Percentiles rank a stretch among this genome's conserved stretches.
phyloP scores from a whole-genome alignment of 2,888 invertebrate genomes.

The Oegoconia quadripuncta region DNA sequence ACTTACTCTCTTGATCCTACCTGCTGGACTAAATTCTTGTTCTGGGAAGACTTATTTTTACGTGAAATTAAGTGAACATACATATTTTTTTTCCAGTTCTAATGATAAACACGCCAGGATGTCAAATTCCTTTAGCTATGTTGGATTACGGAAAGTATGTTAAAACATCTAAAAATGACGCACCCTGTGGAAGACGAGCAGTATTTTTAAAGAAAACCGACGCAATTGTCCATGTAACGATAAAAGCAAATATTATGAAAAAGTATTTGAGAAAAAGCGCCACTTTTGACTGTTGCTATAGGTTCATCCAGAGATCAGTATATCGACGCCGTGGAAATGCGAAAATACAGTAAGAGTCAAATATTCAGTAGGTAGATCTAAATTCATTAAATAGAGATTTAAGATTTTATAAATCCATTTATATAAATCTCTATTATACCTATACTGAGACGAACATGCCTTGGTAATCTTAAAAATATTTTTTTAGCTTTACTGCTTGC shows the following conservation, averaged over 20 bases:
- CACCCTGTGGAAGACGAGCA: conserved; percentile 49
- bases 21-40: too few relatives aligned
- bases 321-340: conserved; percentile 20
- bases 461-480: too few relatives aligned
- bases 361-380: neutral
- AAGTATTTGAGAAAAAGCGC: conserved; percentile 36
- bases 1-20: too few relatives aligned
- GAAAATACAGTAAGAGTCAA: conserved; percentile 29
- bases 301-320: conserved; percentile 34
- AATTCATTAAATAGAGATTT: conserved; percentile 7
- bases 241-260: conserved; percentile 39
- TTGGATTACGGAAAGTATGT: conserved; percentile 36
- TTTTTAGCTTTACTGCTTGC: conserved; percentile 51
- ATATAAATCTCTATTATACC: too few relatives aligned
- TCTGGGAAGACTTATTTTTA: too few relatives aligned
- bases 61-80: too few relatives aligned
- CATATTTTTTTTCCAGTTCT: conserved; percentile 37
- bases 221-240: conserved; percentile 36
- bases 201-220: conserved; percentile 48
- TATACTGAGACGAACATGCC: too few relatives aligned
- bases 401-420: too few relatives aligned
- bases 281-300: conserved; percentile 52
- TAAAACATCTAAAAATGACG: conserved; percentile 20
- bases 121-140: conserved; percentile 50
- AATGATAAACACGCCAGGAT: conserved; percentile 51